Conservation (phyloP, 2,797 vertebrate species). For the Nothura maculosa region DNA sequence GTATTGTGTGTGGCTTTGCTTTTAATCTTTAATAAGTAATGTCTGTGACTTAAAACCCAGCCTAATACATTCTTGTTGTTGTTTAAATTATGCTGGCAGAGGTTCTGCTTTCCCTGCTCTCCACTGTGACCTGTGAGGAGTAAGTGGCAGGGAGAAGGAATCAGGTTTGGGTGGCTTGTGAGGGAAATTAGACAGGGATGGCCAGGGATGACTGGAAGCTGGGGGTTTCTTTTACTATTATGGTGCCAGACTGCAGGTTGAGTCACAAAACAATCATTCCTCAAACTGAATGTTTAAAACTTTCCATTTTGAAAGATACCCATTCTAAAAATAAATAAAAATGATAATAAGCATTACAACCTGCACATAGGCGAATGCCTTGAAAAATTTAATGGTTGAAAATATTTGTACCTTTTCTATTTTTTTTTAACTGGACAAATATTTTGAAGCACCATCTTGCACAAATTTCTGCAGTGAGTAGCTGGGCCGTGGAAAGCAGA, state of each 20-base stretch:
- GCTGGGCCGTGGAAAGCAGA: slow-evolving; percentile 6
- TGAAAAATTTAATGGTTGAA: slow-evolving; percentile 27
- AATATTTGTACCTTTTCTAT: slow-evolving; percentile 19
- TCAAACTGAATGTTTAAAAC: slow-evolving; percentile 1
- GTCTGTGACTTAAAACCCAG: background rate
- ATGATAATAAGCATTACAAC: background rate
- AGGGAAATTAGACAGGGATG: background rate
- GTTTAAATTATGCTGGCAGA: background rate
- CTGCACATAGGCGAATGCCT: background rate
- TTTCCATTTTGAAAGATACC: background rate
- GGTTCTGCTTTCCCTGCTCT: background rate
- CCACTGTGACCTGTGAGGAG: background rate
- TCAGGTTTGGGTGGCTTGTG: background rate
- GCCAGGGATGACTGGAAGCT: background rate
- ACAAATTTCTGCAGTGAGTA: slow-evolving; percentile 25
- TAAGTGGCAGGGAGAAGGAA: background rate
- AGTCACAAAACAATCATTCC: background rate
- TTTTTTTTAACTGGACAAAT: background rate
- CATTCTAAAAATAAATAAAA: slow-evolving; percentile 8
- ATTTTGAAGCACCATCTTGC: background rate
- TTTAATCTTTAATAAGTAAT: background rate
- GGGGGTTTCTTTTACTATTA: background rate
- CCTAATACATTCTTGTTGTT: background rate
- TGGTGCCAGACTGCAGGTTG: background rate
- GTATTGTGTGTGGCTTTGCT: background rate